These are phyloP conservation scores for Gobiocypris rarus DNA, from an alignment of 2,113 vertebrate genomes.

Conservation along the genomic window DNA sequence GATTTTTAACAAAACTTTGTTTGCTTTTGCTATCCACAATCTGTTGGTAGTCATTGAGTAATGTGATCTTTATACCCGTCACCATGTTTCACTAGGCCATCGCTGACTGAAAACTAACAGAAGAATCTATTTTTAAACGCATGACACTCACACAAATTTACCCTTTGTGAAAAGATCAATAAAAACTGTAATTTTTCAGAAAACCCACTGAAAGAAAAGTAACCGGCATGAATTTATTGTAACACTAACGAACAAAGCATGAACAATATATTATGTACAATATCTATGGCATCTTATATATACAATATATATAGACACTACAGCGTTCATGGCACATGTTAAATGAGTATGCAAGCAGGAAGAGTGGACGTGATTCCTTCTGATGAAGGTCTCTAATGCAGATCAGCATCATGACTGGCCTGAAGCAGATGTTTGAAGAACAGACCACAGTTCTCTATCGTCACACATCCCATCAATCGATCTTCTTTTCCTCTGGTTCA, in stretches of 20 bases:
- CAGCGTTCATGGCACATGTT: not conserved
- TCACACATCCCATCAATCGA: conserved; percentile 2
- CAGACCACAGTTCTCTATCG: not conserved
- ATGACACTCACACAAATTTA: conserved; percentile 47
- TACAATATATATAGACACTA: conserved; percentile 18
- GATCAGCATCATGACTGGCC: not conserved
- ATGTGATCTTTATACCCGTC: conserved; percentile 59
- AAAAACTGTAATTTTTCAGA: not conserved
- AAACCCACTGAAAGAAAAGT: too few species aligned
- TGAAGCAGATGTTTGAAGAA: not conserved
- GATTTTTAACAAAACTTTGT: not conserved
- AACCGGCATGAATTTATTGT: not conserved
- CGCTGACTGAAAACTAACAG: conserved; percentile 60
- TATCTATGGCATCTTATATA: not conserved
- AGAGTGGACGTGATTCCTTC: not conserved
- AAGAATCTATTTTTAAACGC: conserved; percentile 60
- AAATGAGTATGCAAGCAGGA: not conserved
- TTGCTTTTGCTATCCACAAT: conserved; percentile 20
- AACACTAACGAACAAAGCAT: conserved; percentile 15
- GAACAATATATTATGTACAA: conserved; percentile 28
- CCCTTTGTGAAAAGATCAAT: not conserved
- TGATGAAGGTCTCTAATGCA: not conserved
- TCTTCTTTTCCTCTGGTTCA: conserved; percentile 47
- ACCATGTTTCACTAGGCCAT: conserved; percentile 39
- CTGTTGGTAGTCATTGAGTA: conserved; percentile 46